Base-by-base conservation (phyloP, 2,888 invertebrate genomes). In the Lochmaea capreae region DNA sequence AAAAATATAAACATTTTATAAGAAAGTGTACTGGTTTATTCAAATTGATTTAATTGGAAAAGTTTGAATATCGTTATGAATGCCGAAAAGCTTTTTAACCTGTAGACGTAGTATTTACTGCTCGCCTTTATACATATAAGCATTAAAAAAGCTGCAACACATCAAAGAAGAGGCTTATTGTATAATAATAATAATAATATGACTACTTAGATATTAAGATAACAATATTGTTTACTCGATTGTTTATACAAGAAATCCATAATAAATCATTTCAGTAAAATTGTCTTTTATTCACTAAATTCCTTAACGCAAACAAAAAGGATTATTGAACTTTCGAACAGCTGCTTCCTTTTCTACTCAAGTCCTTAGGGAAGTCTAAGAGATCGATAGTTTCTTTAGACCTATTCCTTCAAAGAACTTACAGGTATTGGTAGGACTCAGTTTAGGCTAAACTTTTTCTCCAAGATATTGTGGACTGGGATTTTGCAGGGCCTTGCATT, bases 161-260 rank as follows among this genome's bases (percentile, higher is more conserved):
- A 63, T 63, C 82, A 79, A 81, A 81, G 81, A 78, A 80, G 84
- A 63, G 43, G 62, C 84, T 85, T 84, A 83, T 77, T 82, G 82
- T 84, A 82, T 80, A 76, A 81, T 80, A 81, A 71, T 54, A 42
- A 59, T 59, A 68, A 68, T 33, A 63, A 75, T 72, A 78, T 71
- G 71, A 71, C 65, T 71, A 39, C 63, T 76, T 82, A 82, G 71
- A 65, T 65, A 58, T 58, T 71, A 71, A 71, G 71, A 65, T 65
- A 57, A 66, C 39, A 66, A 70, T 65, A 65, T 71, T 71, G 71
- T 42, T 71, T 71, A 71, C 71, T 65, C 58, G 39, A 85, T 86
- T 85, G 85, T 86, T 86, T 86, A 85, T 86, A 86, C 84, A 84
- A 80, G 85, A 85, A 83, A 76, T 76, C 61, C 65, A 70, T 74